Conservation (phyloP, 2,113 vertebrate genomes). For the Triplophysa dalaica region DNA sequence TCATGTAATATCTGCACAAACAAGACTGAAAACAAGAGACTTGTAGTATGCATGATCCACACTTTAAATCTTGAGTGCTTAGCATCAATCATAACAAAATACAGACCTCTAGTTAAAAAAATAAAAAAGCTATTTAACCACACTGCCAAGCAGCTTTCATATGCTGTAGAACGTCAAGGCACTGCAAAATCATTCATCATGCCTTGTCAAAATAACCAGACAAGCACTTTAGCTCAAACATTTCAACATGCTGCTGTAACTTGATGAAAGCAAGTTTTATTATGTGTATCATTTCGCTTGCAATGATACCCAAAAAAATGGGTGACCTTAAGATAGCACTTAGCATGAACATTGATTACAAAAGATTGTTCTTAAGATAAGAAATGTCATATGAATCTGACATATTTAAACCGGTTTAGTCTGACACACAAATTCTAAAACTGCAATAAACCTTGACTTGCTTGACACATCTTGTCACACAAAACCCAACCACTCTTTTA, state of each 20-base stretch:
- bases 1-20: too few relatives aligned
- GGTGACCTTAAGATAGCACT: conserved; percentile 9
- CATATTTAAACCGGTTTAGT: background rate
- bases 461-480: background rate
- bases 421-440: background rate
- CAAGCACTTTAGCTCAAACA: conserved; percentile 32
- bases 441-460: background rate
- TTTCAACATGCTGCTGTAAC: conserved; percentile 35
- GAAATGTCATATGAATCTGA: background rate
- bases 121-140: conserved; percentile 17
- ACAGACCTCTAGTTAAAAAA: conserved; percentile 26
- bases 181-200: conserved; percentile 48
- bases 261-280: conserved; percentile 29
- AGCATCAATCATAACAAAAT: background rate
- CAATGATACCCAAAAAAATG: conserved; percentile 12
- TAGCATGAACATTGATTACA: conserved; percentile 7
- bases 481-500: background rate
- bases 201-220: conserved; percentile 49
- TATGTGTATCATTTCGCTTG: conserved; percentile 34
- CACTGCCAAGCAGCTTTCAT: background rate
- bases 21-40: too few relatives aligned
- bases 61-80: too few relatives aligned
- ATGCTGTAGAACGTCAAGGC: conserved; percentile 13
- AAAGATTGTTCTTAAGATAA: background rate
- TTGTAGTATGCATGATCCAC: too few relatives aligned